Conservation (phyloP, 2,888 invertebrate genomes). For the Limnephilus lunatus region DNA sequence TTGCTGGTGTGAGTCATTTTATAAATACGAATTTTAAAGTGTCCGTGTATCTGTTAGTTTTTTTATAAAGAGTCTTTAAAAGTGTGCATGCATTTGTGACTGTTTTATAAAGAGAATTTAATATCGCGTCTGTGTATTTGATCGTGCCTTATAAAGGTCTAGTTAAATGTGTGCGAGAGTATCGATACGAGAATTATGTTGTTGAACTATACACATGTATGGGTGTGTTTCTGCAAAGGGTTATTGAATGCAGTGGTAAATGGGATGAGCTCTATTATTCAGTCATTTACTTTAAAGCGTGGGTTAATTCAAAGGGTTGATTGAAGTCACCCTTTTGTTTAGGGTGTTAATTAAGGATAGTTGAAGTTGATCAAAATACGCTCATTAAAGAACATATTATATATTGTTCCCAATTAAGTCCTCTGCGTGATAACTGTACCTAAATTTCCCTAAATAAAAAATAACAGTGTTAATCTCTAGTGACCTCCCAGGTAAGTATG, state of each 20-base stretch:
- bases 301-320: neutral
- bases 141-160: too few species aligned
- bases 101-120: too few species aligned
- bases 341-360: neutral
- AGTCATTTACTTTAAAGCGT: neutral
- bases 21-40: neutral
- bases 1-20: conserved; percentile 30
- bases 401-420: too few species aligned
- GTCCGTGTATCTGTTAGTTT: neutral
- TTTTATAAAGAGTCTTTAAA: too few species aligned
- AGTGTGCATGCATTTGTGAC: too few species aligned
- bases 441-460: too few species aligned
- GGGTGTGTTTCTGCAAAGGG: neutral
- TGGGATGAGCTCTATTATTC: neutral
- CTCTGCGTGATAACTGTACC: too few species aligned
- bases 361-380: too few species aligned
- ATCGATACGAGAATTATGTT: neutral
- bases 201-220: neutral
- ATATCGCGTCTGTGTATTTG: too few species aligned
- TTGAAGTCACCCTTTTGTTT: neutral
- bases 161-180: neutral
- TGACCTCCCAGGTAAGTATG: too few species aligned
- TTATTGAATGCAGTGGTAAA: neutral
- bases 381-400: too few species aligned
- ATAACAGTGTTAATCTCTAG: too few species aligned